A percentile compares a stretch with the other conserved stretches of the same genome.
Evolutionary conservation across 2,888 invertebrate species (phyloP).

Genomic region (Lydus trimaculatus): DNA sequence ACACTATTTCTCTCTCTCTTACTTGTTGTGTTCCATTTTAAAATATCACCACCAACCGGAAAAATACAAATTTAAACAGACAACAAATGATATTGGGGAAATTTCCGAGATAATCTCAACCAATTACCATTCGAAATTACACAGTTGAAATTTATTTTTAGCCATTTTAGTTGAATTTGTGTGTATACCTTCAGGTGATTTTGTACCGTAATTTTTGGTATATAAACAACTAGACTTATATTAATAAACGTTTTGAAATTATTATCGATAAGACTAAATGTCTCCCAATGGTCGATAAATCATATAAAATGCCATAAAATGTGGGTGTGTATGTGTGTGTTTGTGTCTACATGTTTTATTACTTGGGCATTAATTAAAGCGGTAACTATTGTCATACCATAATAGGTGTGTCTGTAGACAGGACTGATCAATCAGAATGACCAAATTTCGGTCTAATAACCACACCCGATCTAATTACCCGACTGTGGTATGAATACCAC

Average conservation of each 20-base stretch:
- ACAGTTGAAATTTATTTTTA: background rate
- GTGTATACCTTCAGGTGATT: background rate
- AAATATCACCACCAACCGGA: conserved; percentile 7
- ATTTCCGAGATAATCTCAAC: background rate
- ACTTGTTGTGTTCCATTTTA: background rate
- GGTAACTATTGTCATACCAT: conserved; percentile 45
- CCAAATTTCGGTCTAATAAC: conserved; percentile 45
- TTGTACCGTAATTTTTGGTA: background rate
- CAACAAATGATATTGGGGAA: conserved; percentile 7
- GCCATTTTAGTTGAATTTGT: background rate
- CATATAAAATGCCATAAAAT: conserved; percentile 35
- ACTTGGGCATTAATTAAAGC: conserved; percentile 42
- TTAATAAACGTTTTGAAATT: conserved; percentile 18
- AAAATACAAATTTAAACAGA: conserved; percentile 20
- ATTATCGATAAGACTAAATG: conserved; percentile 32
- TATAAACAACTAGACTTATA: background rate
- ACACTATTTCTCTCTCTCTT: background rate
- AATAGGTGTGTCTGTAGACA: conserved; percentile 41
- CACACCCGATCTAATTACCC: conserved; percentile 48
- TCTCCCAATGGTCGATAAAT: conserved; percentile 34
- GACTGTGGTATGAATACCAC: conserved; percentile 25
- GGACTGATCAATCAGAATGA: conserved; percentile 46
- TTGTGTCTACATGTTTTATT: conserved; percentile 32
- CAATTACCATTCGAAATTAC: background rate
- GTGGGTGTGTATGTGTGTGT: conserved; percentile 28